Conservation (phyloP, 2,888 invertebrate species). For the Napeogenes sylphis region DNA sequence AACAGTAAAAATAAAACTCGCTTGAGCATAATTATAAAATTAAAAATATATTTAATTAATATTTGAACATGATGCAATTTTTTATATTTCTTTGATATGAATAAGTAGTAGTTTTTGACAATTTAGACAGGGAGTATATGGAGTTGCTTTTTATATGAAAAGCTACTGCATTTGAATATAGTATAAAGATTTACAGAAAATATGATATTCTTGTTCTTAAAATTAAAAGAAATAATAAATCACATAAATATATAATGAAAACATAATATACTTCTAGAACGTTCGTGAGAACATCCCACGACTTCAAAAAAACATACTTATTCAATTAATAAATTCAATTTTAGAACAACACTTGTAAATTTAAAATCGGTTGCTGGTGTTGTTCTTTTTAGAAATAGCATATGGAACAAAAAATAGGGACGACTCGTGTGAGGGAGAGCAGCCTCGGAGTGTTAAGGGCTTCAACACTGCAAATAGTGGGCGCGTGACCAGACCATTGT, state of each 20-base stretch:
- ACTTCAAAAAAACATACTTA: conserved; percentile 9
- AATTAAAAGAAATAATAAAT: not conserved
- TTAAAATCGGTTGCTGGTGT: conserved; percentile 45
- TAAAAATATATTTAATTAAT: too few relatives aligned
- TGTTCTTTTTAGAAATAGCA: conserved; percentile 62
- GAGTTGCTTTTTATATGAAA: too few relatives aligned
- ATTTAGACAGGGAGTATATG: too few relatives aligned
- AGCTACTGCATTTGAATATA: too few relatives aligned
- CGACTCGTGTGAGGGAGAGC: conserved; percentile 31
- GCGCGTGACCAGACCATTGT: conserved; percentile 56
- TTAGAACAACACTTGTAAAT: conserved; percentile 44
- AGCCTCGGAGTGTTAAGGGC: conserved; percentile 42
- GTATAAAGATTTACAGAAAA: too few relatives aligned
- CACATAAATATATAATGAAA: not conserved
- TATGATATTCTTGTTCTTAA: too few relatives aligned
- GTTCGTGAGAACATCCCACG: conserved; percentile 26
- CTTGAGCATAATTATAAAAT: too few relatives aligned
- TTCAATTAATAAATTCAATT: conserved; percentile 21
- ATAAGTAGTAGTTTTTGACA: too few relatives aligned
- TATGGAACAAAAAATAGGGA: conserved; percentile 49
- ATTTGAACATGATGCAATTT: too few relatives aligned
- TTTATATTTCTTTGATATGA: too few relatives aligned
- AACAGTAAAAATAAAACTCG: too few relatives aligned
- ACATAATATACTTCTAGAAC: not conserved
- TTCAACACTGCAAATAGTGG: conserved; percentile 57